Evolutionary conservation across 2,888 invertebrate species (phyloP), one percentile per base, ranked within the genome.

Genomic region (Ligdia adustata): DNA sequence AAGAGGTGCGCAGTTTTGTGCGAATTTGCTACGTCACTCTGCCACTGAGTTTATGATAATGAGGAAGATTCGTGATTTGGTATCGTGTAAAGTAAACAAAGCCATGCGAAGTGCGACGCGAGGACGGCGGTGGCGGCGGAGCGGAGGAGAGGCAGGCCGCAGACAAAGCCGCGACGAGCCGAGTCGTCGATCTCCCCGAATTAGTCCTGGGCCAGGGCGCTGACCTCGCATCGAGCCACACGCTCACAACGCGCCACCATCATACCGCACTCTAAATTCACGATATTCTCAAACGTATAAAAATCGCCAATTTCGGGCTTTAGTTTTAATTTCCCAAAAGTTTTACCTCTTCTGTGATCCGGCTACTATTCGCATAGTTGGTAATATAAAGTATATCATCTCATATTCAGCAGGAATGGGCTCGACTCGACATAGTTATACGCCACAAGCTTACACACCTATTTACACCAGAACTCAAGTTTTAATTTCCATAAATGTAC

Each of bases 111-210:
- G 69, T 63, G 72, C 42, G 28, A 22, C 62, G 67, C 60, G 60
- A 60, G 60, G 62, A 48, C 11, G 26, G 11, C 64, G 61, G 34
- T 43, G 50, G 52, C 51, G 48, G 51, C 64, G 53, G 65, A 60
- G 66, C 53, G 59, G 67, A 64, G 60, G 69, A 64, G 69, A 22
- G 59, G 60, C 56, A 71, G 73, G 66, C 72, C 72, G 77, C 82
- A 83, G 87, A 88, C 89, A 88, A 88, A 86, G 88, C 81, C 72
- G 68, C 76, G 73, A 65, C 79, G 72, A 42, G 48, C 20, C 75
- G 77, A 85, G 86, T 84, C 89, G 88, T 76, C 86, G 88, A 82
- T 87, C 88, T 86, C 84, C 90, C 90, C 87, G 80, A 90, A 89
- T 90, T 90, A 90, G 88, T 89, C 87, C 87, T 87, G 88, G 76